These are phyloP conservation scores for Drosophila birchii DNA, from an alignment of 2,888 invertebrate genomes.

Conservation along the genomic window DNA sequence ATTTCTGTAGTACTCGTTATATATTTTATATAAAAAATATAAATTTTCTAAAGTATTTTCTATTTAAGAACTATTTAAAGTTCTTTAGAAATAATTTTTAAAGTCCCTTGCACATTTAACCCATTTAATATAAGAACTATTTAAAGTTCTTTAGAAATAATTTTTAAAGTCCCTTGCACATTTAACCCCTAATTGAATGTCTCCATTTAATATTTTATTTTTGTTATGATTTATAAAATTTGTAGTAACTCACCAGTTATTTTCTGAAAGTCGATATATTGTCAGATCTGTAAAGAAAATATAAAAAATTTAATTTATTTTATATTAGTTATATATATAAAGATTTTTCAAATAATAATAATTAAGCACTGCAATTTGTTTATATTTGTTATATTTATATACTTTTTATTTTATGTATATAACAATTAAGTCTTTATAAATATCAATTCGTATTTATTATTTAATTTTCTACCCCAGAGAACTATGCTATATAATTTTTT, in stretches of 20 bases:
- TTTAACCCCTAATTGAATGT: not conserved
- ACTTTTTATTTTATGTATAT: too few relatives aligned
- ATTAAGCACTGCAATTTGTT: too few relatives aligned
- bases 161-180: not conserved
- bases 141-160: not conserved
- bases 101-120: not conserved
- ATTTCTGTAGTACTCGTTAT: not conserved
- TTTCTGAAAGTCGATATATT: not conserved
- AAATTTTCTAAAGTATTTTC: not conserved
- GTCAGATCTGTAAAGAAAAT: constrained; percentile 9
- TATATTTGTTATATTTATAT: too few relatives aligned
- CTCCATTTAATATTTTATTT: not conserved
- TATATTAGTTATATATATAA: not conserved
- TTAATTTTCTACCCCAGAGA: not conserved
- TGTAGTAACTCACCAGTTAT: constrained; percentile 4
- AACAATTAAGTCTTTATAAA: too few relatives aligned
- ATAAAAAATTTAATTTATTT: not conserved
- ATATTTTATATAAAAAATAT: not conserved
- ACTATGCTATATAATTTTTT: not conserved
- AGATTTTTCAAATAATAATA: too few relatives aligned
- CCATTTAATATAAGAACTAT: not conserved
- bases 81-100: not conserved
- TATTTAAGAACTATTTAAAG: not conserved
- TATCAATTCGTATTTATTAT: not conserved
- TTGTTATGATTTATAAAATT: not conserved